Evolutionary conservation across 2,797 vertebrate species (phyloP).

Genomic region (Anolis apletophallus): DNA sequence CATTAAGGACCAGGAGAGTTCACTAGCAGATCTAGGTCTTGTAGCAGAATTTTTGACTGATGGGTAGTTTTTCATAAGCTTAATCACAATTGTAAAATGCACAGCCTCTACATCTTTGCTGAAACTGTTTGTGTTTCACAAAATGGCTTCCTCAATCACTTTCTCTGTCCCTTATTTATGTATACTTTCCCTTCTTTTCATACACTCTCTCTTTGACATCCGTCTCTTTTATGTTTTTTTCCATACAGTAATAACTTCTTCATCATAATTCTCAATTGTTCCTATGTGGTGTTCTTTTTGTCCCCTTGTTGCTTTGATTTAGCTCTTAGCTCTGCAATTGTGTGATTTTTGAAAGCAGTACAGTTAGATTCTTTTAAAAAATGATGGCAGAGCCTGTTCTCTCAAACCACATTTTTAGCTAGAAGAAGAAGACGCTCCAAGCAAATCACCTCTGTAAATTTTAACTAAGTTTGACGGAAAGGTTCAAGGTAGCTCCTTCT

Average conservation of each 20-base stretch:
- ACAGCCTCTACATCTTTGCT: slow-evolving; percentile 5
- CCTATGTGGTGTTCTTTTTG: slow-evolving; percentile 47
- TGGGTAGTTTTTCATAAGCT: slow-evolving; percentile 37
- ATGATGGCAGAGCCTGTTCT: slow-evolving; percentile 1
- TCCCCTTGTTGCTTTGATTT: slow-evolving; percentile 55
- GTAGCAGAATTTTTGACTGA: slow-evolving; percentile 7
- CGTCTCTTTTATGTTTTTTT: slow-evolving; percentile 59
- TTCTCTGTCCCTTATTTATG: slow-evolving; percentile 53
- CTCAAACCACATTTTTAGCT: slow-evolving; percentile 3
- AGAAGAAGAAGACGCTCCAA: neutral
- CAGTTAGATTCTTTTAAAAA: slow-evolving; percentile 20
- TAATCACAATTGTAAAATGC: slow-evolving; percentile 22
- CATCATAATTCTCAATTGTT: slow-evolving; percentile 55
- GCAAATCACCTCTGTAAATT: slow-evolving; percentile 40
- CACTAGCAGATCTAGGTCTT: neutral
- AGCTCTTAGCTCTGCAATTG: slow-evolving; percentile 63
- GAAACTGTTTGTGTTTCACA: slow-evolving; percentile 37
- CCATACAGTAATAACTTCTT: slow-evolving; percentile 62
- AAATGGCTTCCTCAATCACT: slow-evolving; percentile 55
- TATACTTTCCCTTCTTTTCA: slow-evolving; percentile 61
- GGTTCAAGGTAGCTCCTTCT: slow-evolving; percentile 36
- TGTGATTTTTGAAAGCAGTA: slow-evolving; percentile 18
- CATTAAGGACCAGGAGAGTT: neutral
- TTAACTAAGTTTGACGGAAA: slow-evolving; percentile 48
- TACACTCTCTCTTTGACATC: slow-evolving; percentile 56